Evolutionary conservation across 2,797 vertebrate species (phyloP), one percentile per base, ranked within the genome.

Genomic region (Aselliscus stoliczkanus): DNA sequence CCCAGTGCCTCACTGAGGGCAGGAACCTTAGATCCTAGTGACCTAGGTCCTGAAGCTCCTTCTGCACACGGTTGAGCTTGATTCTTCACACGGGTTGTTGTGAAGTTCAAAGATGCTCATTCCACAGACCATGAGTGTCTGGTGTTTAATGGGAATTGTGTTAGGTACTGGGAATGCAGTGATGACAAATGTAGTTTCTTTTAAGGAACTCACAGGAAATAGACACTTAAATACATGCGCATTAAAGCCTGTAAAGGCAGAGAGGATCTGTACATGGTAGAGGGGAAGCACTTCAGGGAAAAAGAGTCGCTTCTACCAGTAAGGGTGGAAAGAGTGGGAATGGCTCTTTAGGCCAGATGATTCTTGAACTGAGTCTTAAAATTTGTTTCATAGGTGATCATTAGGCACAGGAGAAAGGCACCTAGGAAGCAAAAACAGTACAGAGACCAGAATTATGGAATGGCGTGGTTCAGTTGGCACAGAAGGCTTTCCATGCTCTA

Each of bases 361-460:
- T 50, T 81, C 79, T 56, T 86, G 21, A 70, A 47, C 31, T n/a
- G 60, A 94, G 34, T 82, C 79, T 89, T 91, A 37, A n/a, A 67
- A 87, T 50, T 14, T 50, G n/a, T 82, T 82, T 88, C 65, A 25
- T 80, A 72, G 25, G 50, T 81, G 90, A 84, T 88, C 93, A 52
- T 7, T 82, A 60, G 69, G 25, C 31, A 52, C 29, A 69, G 73
- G 87, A 93, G 85, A 92, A 93, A 76, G 62, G 14, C 13, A 15
- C 37, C 20, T 37, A 79, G 47, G 75, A 86, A 70, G 29, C 86
- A 75, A 80, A 77, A 86, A n/a, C 23, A 67, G 39, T 42, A 20
- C n/a, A 86, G 47, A 86, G 60, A 69, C 79, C 56, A 93, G 75
- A 94, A 85, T 95, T 93, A 80, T 60, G 37, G 81, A 89, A 54